These are phyloP conservation scores for Strigops habroptila DNA, from an alignment of 2,113 vertebrate species.

Conservation along the genomic window DNA sequence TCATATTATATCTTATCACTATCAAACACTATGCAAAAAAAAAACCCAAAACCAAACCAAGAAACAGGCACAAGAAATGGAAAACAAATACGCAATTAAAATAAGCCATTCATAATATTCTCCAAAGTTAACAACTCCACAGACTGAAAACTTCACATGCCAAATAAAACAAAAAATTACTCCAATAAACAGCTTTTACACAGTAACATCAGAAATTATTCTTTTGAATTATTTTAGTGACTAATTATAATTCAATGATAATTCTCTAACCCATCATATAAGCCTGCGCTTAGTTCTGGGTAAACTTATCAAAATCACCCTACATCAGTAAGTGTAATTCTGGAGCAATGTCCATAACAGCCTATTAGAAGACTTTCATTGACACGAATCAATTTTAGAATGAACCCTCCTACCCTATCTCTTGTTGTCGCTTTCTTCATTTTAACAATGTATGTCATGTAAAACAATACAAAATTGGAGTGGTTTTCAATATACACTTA, in stretches of 20 bases:
- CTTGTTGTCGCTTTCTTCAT: background rate
- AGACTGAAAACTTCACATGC: background rate
- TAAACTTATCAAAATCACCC: background rate
- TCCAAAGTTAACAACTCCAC: background rate
- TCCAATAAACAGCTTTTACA: background rate
- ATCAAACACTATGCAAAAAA: background rate
- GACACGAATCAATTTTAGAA: background rate
- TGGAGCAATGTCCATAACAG: background rate
- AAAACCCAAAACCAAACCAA: background rate
- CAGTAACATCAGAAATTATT: background rate
- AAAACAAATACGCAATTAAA: background rate
- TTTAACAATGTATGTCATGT: background rate
- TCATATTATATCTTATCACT: background rate
- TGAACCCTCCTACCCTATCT: background rate
- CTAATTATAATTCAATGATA: background rate
- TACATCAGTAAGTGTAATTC: background rate
- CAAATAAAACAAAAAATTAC: background rate
- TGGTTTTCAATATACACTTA: slow-evolving; percentile 70
- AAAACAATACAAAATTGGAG: background rate
- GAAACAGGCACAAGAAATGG: background rate
- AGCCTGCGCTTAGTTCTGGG: background rate
- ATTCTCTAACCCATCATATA: background rate
- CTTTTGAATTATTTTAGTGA: background rate
- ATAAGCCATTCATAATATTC: background rate
- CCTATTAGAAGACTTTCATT: background rate